Evolutionary conservation across 1,140 invertebrate species (phyloP).

Genomic region (Rhynchophorus ferrugineus): DNA sequence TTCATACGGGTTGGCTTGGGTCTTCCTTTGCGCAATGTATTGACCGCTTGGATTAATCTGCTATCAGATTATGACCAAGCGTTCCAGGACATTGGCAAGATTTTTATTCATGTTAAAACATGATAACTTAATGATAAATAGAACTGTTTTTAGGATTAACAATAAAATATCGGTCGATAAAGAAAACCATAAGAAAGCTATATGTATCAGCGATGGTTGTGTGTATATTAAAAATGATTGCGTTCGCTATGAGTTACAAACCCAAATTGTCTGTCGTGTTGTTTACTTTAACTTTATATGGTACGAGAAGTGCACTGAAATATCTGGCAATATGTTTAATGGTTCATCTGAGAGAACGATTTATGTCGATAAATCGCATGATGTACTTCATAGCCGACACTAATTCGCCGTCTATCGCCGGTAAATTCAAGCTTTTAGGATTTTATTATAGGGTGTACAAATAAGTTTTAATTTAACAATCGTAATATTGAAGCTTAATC

Average conservation of each 20-base stretch:
- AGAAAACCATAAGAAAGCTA: background rate
- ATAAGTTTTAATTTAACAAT: background rate
- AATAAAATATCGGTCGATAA: background rate
- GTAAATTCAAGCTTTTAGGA: background rate
- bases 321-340: background rate
- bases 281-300: background rate
- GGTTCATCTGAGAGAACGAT: background rate
- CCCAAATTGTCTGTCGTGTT: background rate
- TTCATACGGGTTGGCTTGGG: background rate
- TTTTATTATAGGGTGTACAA: background rate
- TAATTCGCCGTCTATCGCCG: background rate
- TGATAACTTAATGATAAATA: background rate
- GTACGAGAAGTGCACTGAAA: background rate
- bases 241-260: background rate
- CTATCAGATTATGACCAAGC: background rate
- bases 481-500: background rate
- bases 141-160: background rate
- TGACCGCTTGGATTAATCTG: background rate
- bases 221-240: background rate
- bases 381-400: background rate
- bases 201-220: background rate
- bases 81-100: background rate
- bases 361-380: background rate
- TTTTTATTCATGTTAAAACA: background rate
- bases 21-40: background rate